Percentiles rank a stretch among this genome's conserved stretches.
These are phyloP conservation scores for Girardinus metallicus DNA, from an alignment of 2,797 vertebrate genomes.

Conservation along the genomic window DNA sequence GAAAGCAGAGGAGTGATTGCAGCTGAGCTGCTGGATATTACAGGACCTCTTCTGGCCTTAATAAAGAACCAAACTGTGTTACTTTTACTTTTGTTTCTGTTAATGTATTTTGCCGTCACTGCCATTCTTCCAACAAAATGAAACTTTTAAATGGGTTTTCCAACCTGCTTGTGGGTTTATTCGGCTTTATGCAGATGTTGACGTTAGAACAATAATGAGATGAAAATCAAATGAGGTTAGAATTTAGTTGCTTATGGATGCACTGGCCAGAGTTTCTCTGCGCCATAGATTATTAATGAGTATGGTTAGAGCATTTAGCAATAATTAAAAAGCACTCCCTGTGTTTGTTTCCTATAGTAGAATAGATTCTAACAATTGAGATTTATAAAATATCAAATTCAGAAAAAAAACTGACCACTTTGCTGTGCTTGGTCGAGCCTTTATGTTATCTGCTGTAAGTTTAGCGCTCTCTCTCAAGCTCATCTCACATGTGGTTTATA, in stretches of 20 bases:
- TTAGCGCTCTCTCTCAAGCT: neutral
- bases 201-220: neutral
- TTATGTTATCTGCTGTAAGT: neutral
- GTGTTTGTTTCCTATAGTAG: neutral
- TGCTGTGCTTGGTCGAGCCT: neutral
- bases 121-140: neutral
- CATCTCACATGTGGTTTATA: neutral
- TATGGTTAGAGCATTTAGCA: neutral
- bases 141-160: neutral
- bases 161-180: constrained; percentile 2
- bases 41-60: constrained; percentile 15
- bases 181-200: neutral
- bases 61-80: constrained; percentile 5
- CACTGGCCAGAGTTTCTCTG: neutral
- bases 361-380: neutral
- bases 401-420: neutral
- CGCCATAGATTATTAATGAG: neutral
- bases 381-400: neutral
- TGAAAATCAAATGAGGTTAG: neutral
- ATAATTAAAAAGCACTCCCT: neutral
- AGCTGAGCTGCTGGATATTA: constrained; percentile 17
- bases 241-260: neutral
- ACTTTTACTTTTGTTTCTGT: constrained; percentile 2
- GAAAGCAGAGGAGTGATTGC: constrained; percentile 38
- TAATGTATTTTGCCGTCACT: constrained; percentile 11